Evolutionary conservation across 2,797 vertebrate species (phyloP), one percentile per base, ranked within the genome.

Genomic region (Gallirallus australis): DNA sequence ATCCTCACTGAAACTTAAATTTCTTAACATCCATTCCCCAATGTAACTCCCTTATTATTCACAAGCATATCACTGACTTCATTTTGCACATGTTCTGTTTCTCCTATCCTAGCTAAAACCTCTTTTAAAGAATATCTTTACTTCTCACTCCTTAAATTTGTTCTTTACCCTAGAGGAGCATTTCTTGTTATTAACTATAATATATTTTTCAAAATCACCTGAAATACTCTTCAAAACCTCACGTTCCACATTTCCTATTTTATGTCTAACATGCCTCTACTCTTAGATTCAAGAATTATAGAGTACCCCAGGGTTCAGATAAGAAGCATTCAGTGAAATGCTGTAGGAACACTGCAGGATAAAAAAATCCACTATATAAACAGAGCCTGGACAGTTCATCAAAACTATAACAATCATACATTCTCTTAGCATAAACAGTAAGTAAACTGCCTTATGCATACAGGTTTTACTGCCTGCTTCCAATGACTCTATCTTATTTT

Each of bases 401-500:
- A 69, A 65, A 94, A 71, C 24, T 35, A 7, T 35, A 90, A 66
- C 42, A 80, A 77, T 68, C 57, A n/a, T 12, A 40, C 0, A 0
- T 79, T 94, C 59, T 57, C 47, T 87, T 80, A 88, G 48, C 60
- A 80, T 92, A 94, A 95, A 80, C 60, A 91, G 82, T 91, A 95
- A 96, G 57, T 68, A 94, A 95, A 71, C 65, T 82, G 30, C 61
- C 48, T 59, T 42, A 37, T 52, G 64, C 60, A 86, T 68, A n/a
- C n/a, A 40, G 31, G 28, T 80, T 94, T 96, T 94, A 91, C 56
- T 86, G 87, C 57, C 57, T 90, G 57, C 28, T 94, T 93, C 37
- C 73, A 93, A 92, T 48, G 81, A 82, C 73, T 95, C 59, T 89
- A 84, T 91, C 70, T 95, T 35, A 84, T 94, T 95, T 95, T 94